Conservation (phyloP, 2,888 invertebrate genomes). For the Hemaris fuciformis region DNA sequence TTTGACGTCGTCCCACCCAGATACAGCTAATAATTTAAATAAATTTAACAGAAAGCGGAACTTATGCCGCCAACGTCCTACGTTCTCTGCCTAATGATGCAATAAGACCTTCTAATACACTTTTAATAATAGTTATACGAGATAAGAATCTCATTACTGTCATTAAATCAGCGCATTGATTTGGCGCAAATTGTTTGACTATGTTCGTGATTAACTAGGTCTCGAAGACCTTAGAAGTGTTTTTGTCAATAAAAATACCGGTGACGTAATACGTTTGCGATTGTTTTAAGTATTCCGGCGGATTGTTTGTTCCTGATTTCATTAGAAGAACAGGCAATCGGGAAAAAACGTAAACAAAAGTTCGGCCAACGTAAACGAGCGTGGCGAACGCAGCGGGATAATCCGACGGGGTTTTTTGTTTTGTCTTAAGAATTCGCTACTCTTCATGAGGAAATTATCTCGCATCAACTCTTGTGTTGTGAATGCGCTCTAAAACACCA, state of each 20-base stretch:
- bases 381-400: conserved; percentile 50
- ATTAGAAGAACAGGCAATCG: conserved; percentile 20
- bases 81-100: conserved; percentile 33
- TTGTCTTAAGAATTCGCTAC: conserved; percentile 30
- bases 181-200: conserved; percentile 27
- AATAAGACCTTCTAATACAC: conserved; percentile 37
- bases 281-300: conserved; percentile 12
- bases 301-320: conserved; percentile 28
- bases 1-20: conserved; percentile 19
- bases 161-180: conserved; percentile 12
- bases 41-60: conserved; percentile 36
- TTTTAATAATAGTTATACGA: conserved; percentile 12
- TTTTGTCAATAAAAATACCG: background rate
- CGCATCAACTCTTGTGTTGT: conserved; percentile 16
- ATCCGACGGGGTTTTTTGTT: conserved; percentile 60
- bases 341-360: conserved; percentile 64
- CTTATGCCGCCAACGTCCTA: conserved; percentile 30
- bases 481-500: background rate
- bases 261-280: conserved; percentile 15
- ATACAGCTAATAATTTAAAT: conserved; percentile 22
- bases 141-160: conserved; percentile 5
- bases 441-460: conserved; percentile 38
- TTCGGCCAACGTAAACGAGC: conserved; percentile 45
- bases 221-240: conserved; percentile 17
- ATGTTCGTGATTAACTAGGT: conserved; percentile 27